Percentiles rank a stretch among this genome's conserved stretches.
These are phyloP conservation scores for Poecilia latipinna DNA, from an alignment of 2,113 vertebrate genomes.

Conservation along the genomic window DNA sequence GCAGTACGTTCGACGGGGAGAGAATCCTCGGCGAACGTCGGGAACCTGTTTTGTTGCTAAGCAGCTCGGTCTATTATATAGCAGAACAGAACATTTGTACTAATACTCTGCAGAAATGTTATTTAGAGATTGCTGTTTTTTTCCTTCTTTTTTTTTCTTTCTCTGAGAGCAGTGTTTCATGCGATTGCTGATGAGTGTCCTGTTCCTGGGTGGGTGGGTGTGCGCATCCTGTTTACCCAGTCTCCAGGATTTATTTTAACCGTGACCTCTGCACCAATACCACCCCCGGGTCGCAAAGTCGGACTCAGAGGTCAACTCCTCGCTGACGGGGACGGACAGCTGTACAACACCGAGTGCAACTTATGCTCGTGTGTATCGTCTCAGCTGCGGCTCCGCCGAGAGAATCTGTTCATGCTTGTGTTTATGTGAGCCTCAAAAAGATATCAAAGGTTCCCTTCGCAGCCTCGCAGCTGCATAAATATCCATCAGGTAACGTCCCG, in stretches of 20 bases:
- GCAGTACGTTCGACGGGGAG: slow-evolving; percentile 24
- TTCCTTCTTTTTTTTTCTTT: not conserved
- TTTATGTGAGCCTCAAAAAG: slow-evolving; percentile 39
- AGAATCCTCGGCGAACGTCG: slow-evolving; percentile 6
- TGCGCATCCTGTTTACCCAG: slow-evolving; percentile 72
- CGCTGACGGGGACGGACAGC: slow-evolving; percentile 70
- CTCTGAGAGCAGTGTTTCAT: slow-evolving; percentile 16
- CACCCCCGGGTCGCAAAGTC: slow-evolving; percentile 44
- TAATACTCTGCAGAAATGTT: slow-evolving; percentile 4
- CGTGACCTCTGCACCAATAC: slow-evolving; percentile 45
- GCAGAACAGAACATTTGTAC: slow-evolving; percentile 19
- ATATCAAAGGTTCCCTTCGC: slow-evolving; percentile 73
- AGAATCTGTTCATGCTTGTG: slow-evolving; percentile 1
- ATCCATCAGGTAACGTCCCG: slow-evolving; percentile 75
- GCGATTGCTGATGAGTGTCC: slow-evolving; percentile 59
- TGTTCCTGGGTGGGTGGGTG: slow-evolving; percentile 56
- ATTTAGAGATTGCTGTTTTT: slow-evolving; percentile 14
- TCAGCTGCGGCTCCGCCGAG: slow-evolving; percentile 4
- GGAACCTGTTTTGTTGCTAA: slow-evolving; percentile 54
- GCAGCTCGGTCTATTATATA: slow-evolving; percentile 55
- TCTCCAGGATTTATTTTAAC: slow-evolving; percentile 68
- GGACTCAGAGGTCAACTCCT: slow-evolving; percentile 37
- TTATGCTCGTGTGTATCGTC: slow-evolving; percentile 39
- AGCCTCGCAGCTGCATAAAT: slow-evolving; percentile 81
- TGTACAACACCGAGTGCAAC: slow-evolving; percentile 56